A percentile compares a stretch with the other conserved stretches of the same genome.
Evolutionary conservation across 2,113 vertebrate species (phyloP).

Genomic region (Nothoprocta perdicaria): DNA sequence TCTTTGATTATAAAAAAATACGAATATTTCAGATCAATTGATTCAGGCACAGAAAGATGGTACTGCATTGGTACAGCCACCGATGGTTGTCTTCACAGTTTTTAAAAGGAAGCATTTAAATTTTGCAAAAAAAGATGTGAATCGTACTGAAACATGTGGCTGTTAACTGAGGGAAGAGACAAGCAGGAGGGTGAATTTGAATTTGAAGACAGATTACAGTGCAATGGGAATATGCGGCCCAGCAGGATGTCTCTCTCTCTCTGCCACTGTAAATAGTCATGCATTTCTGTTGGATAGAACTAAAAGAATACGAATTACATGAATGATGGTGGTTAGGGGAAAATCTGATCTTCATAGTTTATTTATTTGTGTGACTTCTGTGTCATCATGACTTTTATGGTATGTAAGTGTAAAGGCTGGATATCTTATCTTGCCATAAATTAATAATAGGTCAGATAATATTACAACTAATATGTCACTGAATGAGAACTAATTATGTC

Average conservation of each 20-base stretch:
- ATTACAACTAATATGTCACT: neutral
- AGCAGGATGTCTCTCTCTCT: conserved; percentile 25
- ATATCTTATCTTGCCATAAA: neutral
- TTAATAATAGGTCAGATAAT: conserved; percentile 39
- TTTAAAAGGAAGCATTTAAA: neutral
- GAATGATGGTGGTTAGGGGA: neutral
- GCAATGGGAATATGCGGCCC: neutral
- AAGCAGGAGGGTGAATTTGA: neutral
- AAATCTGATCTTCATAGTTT: conserved; percentile 1
- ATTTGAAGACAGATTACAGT: conserved; percentile 44
- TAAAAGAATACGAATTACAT: conserved; percentile 4
- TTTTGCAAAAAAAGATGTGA: neutral
- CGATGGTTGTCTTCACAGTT: neutral
- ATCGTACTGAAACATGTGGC: neutral
- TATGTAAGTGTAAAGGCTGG: neutral
- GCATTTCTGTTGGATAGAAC: neutral
- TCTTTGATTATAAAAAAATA: neutral
- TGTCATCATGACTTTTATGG: neutral
- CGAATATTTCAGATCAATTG: neutral
- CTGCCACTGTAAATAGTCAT: neutral
- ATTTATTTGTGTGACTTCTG: conserved; percentile 39
- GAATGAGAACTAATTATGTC: neutral
- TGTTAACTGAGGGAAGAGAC: neutral
- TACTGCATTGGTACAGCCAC: neutral
- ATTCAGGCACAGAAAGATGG: neutral